These are phyloP conservation scores for Rhinolophus sinicus DNA, from an alignment of 2,113 vertebrate species.

Conservation along the genomic window DNA sequence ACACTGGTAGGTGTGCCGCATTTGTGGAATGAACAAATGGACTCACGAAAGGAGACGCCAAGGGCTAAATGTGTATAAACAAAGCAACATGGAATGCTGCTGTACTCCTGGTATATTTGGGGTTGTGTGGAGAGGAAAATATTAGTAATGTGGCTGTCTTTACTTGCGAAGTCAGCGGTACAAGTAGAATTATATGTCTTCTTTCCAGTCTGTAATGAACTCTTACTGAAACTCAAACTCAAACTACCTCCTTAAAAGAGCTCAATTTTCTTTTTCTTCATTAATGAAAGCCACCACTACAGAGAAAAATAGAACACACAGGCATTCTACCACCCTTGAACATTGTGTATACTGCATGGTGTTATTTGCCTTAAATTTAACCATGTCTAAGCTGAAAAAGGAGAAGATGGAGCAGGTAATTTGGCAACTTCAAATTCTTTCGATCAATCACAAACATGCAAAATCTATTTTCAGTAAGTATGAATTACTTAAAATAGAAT, in stretches of 20 bases:
- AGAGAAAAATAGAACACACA: not conserved
- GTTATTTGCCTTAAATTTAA: conserved; percentile 1
- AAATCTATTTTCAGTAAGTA: not conserved
- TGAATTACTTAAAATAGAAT: conserved; percentile 23
- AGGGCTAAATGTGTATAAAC: not conserved
- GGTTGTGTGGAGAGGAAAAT: not conserved
- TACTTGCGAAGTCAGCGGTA: conserved; percentile 35
- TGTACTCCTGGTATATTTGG: not conserved
- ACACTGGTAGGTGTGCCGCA: not conserved
- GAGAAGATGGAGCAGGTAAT: not conserved
- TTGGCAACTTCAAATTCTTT: conserved; percentile 36
- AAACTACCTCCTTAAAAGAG: conserved; percentile 35
- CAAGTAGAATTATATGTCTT: not conserved
- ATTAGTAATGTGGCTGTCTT: not conserved
- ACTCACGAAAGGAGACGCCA: not conserved
- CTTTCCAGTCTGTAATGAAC: not conserved
- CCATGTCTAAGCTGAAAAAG: not conserved
- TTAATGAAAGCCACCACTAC: conserved; percentile 26
- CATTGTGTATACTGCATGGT: not conserved
- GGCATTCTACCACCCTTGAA: not conserved
- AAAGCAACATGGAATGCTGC: not conserved
- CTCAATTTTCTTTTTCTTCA: not conserved
- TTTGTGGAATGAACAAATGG: not conserved
- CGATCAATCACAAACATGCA: conserved; percentile 13
- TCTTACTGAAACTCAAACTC: conserved; percentile 16